phyloP scores from a whole-genome alignment of 1,140 invertebrate genomes.

The Pseudomyrmex gracilis region DNA sequence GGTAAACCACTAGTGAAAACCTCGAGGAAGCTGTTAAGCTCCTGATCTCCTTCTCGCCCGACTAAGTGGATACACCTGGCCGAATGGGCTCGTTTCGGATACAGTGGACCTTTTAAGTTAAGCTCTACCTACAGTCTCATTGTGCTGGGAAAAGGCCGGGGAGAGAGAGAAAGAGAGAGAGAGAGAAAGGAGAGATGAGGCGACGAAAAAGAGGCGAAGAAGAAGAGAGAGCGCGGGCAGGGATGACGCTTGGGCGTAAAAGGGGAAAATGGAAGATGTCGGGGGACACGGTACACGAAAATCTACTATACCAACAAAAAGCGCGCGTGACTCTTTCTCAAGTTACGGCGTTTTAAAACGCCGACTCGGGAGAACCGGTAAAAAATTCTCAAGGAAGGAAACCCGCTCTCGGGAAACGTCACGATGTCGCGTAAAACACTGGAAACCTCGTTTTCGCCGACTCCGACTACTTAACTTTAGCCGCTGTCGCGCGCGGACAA shows the following conservation, averaged over 20 bases:
- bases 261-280: constrained; percentile 52
- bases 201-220: neutral
- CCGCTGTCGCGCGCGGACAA: constrained; percentile 1
- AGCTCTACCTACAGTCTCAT: constrained; percentile 71
- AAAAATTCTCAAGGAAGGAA: constrained; percentile 66
- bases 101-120: constrained; percentile 75
- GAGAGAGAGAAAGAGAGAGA: neutral
- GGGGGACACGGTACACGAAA: constrained; percentile 70
- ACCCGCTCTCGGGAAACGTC: constrained; percentile 52
- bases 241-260: constrained; percentile 36
- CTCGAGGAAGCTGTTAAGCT: constrained; percentile 73
- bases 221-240: neutral
- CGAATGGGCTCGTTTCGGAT: constrained; percentile 74
- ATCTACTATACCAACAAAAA: constrained; percentile 74
- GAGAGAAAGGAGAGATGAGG: neutral
- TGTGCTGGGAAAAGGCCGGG: constrained; percentile 52
- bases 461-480: constrained; percentile 64
- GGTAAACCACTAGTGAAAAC: constrained; percentile 69
- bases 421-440: constrained; percentile 62
- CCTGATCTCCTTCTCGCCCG: constrained; percentile 72
- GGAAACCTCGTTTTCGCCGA: constrained; percentile 62
- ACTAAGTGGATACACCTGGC: constrained; percentile 74
- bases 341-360: constrained; percentile 65
- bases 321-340: constrained; percentile 59
- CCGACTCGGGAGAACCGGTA: constrained; percentile 22